Conservation (phyloP, 2,113 vertebrate genomes). For the Toxostoma redivivum region DNA sequence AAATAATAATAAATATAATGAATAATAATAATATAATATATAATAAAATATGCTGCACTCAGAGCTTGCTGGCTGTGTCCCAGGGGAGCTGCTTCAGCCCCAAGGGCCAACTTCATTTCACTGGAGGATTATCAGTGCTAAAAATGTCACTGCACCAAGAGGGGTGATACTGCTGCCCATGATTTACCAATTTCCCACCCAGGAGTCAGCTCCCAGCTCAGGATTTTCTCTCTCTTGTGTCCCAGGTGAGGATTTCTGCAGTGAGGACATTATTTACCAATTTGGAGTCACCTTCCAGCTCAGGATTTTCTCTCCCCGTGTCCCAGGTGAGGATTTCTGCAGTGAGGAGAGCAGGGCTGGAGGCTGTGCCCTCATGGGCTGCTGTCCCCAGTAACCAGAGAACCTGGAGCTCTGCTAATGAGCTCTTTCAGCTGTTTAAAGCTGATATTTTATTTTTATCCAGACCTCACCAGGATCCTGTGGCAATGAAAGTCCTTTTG, state of each 20-base stretch:
- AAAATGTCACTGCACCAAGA: background rate
- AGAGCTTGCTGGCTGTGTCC: background rate
- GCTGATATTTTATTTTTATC: background rate
- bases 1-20: too few relatives aligned
- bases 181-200: too few relatives aligned
- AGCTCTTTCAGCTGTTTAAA: background rate
- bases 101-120: background rate
- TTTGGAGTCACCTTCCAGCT: background rate
- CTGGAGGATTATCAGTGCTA: background rate
- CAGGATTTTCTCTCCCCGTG: background rate
- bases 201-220: too few relatives aligned
- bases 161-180: too few relatives aligned
- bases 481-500: background rate
- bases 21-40: too few relatives aligned
- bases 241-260: too few relatives aligned
- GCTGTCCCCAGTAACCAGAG: accelerated
- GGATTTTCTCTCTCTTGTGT: too few relatives aligned
- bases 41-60: too few relatives aligned
- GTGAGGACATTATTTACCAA: too few relatives aligned
- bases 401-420: accelerated
- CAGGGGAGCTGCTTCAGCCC: background rate
- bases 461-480: accelerated
- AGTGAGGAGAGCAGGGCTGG: background rate
- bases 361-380: background rate
- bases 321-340: background rate